These are phyloP conservation scores for Coracopsis vasa DNA, from an alignment of 2,113 vertebrate genomes.

Conservation along the genomic window DNA sequence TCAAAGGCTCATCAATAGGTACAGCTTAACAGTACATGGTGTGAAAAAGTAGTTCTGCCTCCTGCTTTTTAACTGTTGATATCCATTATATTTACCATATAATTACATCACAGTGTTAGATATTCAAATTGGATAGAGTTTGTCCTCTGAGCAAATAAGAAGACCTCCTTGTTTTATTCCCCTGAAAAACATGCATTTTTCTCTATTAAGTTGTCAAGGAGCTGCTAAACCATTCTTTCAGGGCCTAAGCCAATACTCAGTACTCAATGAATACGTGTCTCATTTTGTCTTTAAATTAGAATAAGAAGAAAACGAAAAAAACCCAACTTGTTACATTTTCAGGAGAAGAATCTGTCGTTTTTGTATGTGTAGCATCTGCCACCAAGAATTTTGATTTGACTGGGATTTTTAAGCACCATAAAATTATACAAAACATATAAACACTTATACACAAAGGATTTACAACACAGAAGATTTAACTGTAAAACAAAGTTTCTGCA, in stretches of 20 bases:
- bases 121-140: not conserved
- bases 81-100: not conserved
- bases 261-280: accelerated
- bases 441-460: not conserved
- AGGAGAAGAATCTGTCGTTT: not conserved
- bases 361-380: not conserved
- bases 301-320: not conserved
- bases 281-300: not conserved
- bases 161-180: not conserved
- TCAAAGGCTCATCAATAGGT: not conserved
- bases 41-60: not conserved
- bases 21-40: not conserved
- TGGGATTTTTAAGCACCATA: not conserved
- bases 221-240: not conserved
- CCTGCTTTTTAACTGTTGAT: not conserved
- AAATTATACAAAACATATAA: not conserved
- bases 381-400: not conserved
- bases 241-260: not conserved
- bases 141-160: not conserved
- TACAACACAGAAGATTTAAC: not conserved
- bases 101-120: not conserved
- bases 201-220: not conserved
- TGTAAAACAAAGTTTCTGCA: not conserved
- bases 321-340: accelerated
- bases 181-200: not conserved